phyloP scores from a whole-genome alignment of 2,797 vertebrate species.

The Geotria australis region DNA sequence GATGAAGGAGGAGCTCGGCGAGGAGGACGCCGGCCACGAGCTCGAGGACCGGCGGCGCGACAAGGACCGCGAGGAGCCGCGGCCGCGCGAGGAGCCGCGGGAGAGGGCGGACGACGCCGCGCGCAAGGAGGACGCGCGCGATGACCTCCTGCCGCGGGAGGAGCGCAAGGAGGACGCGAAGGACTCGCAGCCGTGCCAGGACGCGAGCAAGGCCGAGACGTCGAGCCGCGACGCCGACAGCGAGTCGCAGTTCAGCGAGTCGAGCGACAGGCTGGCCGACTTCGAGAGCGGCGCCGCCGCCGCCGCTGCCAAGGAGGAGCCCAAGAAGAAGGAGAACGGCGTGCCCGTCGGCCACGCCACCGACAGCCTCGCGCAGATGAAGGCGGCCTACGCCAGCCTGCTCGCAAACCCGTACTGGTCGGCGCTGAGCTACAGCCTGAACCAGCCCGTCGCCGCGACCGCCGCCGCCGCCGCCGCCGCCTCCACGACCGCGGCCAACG shows the following conservation, averaged over 20 bases:
- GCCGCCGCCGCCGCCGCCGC: constrained; percentile 22
- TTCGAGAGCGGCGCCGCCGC: constrained; percentile 36
- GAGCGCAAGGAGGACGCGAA: no score
- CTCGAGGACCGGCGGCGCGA: no score
- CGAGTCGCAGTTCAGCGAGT: constrained; percentile 72
- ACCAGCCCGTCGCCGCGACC: constrained; percentile 28
- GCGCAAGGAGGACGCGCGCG: no score
- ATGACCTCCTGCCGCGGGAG: no score
- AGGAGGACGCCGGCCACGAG: no score
- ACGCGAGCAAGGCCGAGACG: no score
- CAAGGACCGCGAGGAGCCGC: no score
- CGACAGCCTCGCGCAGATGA: constrained; percentile 87
- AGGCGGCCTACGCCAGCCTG: constrained; percentile 81
- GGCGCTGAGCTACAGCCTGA: constrained; percentile 59
- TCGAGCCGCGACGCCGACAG: constrained; percentile 34
- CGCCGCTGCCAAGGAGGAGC: constrained; percentile 26
- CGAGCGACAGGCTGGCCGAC: constrained; percentile 56
- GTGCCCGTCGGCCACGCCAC: neutral
- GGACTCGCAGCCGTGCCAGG: no score
- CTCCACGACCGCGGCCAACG: constrained; percentile 15
- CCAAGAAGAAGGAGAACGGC: constrained; percentile 34
- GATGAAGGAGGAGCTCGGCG: constrained; percentile 39
- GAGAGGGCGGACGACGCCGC: no score
- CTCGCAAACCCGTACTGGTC: constrained; percentile 90
- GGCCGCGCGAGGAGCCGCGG: no score